These are phyloP conservation scores for Leptodirus hochenwartii DNA, from an alignment of 2,888 invertebrate genomes.

Conservation along the genomic window DNA sequence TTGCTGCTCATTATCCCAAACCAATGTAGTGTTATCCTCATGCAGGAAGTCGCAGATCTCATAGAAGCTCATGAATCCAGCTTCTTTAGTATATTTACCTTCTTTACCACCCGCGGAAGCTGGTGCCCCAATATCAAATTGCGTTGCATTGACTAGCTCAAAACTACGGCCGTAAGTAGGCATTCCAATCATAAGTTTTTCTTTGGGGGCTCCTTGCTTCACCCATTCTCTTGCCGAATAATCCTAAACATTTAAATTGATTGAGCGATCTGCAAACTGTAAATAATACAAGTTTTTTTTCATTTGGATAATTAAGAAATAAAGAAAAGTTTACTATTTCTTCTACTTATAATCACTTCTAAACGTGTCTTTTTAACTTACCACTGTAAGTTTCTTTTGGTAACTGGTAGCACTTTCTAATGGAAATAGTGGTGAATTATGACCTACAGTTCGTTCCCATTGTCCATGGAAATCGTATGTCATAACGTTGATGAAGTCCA, in stretches of 20 bases:
- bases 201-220: conserved; percentile 81
- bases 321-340: background rate
- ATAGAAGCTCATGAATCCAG: conserved; percentile 89
- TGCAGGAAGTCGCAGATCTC: conserved; percentile 87
- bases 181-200: conserved; percentile 88
- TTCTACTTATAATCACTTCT: background rate
- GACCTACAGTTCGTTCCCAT: conserved; percentile 85
- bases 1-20: conserved; percentile 92
- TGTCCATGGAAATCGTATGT: conserved; percentile 92
- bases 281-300: background rate
- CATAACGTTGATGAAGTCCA: conserved; percentile 90
- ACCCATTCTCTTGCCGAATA: conserved; percentile 86
- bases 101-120: conserved; percentile 73
- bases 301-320: background rate
- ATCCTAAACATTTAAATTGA: conserved; percentile 34
- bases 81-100: conserved; percentile 81
- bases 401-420: conserved; percentile 78
- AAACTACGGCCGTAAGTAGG: conserved; percentile 88
- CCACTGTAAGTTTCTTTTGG: conserved; percentile 85
- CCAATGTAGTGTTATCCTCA: conserved; percentile 76
- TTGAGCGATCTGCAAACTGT: background rate
- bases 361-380: conserved; percentile 28
- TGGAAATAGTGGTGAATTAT: conserved; percentile 80
- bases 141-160: conserved; percentile 66
- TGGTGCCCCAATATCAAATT: conserved; percentile 84